phyloP scores from a whole-genome alignment of 2,888 invertebrate species.

The Steinernema scapterisci region DNA sequence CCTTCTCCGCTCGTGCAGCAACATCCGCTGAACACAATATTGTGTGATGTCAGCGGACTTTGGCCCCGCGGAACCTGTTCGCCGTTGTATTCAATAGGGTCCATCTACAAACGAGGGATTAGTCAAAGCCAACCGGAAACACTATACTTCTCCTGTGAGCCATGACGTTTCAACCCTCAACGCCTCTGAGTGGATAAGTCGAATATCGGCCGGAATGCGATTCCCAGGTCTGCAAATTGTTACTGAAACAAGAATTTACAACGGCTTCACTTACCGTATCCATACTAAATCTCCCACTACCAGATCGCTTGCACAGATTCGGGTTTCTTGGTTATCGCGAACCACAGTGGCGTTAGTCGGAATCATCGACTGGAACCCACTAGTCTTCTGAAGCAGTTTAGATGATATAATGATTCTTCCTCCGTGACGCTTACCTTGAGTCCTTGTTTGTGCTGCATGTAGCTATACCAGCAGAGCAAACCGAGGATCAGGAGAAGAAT shows the following conservation, averaged over 20 bases:
- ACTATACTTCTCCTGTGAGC: constrained; percentile 42
- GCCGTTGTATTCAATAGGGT: constrained; percentile 40
- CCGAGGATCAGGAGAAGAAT: constrained; percentile 38
- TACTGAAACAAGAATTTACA: background rate
- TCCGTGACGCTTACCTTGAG: constrained; percentile 33
- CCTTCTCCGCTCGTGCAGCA: constrained; percentile 41
- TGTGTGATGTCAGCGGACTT: constrained; percentile 43
- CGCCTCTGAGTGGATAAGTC: constrained; percentile 39
- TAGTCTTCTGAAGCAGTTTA: constrained; percentile 38
- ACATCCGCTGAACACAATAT: constrained; percentile 44
- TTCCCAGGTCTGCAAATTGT: constrained; percentile 37
- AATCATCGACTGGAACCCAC: constrained; percentile 42
- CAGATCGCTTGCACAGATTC: constrained; percentile 39
- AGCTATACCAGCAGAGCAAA: constrained; percentile 40
- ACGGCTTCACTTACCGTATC: constrained; percentile 33
- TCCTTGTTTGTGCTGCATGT: constrained; percentile 41
- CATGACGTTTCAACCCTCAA: constrained; percentile 43
- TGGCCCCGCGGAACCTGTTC: constrained; percentile 36
- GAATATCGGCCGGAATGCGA: constrained; percentile 41
- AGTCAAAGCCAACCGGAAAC: background rate
- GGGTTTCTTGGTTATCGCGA: constrained; percentile 41
- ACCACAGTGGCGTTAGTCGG: constrained; percentile 39
- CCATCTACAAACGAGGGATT: constrained; percentile 35
- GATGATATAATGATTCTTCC: constrained; percentile 9
- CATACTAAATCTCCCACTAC: constrained; percentile 45